Evolutionary conservation across 2,113 vertebrate species (phyloP).

Genomic region (Megatriorchis doriae): DNA sequence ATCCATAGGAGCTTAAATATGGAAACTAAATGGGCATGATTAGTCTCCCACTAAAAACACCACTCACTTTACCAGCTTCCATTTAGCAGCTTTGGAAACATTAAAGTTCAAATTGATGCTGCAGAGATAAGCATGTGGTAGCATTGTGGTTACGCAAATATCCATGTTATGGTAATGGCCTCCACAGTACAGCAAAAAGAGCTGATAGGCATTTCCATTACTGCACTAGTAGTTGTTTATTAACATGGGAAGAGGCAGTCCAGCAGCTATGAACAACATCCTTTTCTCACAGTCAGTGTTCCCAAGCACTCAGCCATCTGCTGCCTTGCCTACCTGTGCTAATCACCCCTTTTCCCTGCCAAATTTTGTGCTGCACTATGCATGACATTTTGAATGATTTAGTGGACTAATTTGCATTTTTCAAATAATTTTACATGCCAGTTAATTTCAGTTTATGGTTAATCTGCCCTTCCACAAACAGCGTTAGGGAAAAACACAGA

Average conservation of each 20-base stretch:
- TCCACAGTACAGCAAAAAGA: not conserved
- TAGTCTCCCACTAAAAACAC: not conserved
- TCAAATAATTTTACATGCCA: not conserved
- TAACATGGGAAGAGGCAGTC: not conserved
- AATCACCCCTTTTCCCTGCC: conserved; percentile 18
- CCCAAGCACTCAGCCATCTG: not conserved
- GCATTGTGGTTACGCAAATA: not conserved
- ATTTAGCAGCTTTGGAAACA: not conserved
- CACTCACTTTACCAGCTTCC: not conserved
- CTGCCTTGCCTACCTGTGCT: conserved; percentile 15
- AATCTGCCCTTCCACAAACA: not conserved
- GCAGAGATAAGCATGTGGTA: not conserved
- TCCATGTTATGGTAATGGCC: not conserved
- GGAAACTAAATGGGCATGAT: not conserved
- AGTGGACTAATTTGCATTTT: conserved; percentile 40
- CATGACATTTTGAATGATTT: conserved; percentile 1
- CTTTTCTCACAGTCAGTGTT: not conserved
- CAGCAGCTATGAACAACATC: not conserved
- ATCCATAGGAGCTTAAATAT: not conserved
- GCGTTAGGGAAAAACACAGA: not conserved
- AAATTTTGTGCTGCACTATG: conserved; percentile 19
- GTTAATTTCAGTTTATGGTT: conserved; percentile 18
- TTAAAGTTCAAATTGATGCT: not conserved
- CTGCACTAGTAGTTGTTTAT: not conserved
- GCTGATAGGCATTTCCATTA: not conserved